Evolutionary conservation across 2,113 vertebrate species (phyloP), one percentile per base, ranked within the genome.

Genomic region (Sturnus vulgaris): DNA sequence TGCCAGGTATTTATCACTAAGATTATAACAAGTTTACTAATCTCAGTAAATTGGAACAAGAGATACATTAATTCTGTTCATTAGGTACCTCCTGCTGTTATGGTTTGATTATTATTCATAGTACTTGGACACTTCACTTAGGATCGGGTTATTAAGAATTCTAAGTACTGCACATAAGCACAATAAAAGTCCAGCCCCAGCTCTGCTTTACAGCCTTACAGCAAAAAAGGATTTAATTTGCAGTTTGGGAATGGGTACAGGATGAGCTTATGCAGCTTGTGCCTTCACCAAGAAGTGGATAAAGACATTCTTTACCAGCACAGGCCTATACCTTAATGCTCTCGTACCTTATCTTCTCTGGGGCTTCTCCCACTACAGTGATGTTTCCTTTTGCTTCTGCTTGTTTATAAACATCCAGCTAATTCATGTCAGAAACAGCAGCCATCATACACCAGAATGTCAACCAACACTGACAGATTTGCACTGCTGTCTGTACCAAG

Each of bases 31-130:
- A 40, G 57, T 92, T 93, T 94, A 87, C 75, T 88, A 92, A 95
- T 93, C 86, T 93, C 82, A 85, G 55, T 44, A 93, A 91, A 88
- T n/a, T 91, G 82, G 79, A 91, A 76, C 42, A 96, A 72, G 77
- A 27, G 10, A 91, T 66, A 55, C 42, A 94, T 95, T 94, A 92
- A 96, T 83, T 73, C 76, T 91, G 90, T 94, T 96, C 86, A 75
- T 95, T 93, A 96, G 90, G 59, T 91, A 94, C 95, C 93, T 95
- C 77, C 94, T 95, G 93, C 93, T 91, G 87, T 91, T 92, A 76
- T 24, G 76, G 71, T 82, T 92, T 95, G 53, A 92, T 96, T 95
- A 88, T 88, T 89, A 87, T 71, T 77, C 92, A 56, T 87, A 90
- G 82, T 68, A 87, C 81, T 88, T 92, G 82, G 81, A 85, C 78